These are phyloP conservation scores for Cephus cinctus DNA, from an alignment of 1,140 invertebrate species.

Conservation along the genomic window DNA sequence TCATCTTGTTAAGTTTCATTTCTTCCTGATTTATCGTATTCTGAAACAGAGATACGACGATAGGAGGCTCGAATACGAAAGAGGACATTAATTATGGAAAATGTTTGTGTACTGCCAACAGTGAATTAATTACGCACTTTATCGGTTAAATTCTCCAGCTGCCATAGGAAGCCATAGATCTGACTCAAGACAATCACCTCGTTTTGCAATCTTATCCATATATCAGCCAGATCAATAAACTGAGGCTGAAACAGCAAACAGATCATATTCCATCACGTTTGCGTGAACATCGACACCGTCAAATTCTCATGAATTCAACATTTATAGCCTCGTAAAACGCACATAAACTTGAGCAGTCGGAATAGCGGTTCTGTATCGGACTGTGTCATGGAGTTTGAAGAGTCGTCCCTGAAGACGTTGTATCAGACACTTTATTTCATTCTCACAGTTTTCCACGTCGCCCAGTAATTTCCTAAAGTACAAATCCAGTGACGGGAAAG, in stretches of 20 bases:
- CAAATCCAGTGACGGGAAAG: not conserved
- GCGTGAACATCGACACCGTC: no score
- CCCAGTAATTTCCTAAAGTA: slow-evolving; percentile 57
- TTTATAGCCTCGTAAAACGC: slow-evolving; percentile 36
- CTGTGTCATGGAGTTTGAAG: slow-evolving; percentile 58
- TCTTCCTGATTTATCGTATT: slow-evolving; percentile 36
- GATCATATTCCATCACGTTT: slow-evolving; percentile 1
- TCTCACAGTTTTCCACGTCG: slow-evolving; percentile 57
- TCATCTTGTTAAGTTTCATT: slow-evolving; percentile 37
- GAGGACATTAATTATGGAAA: slow-evolving; percentile 3
- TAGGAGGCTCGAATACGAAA: no score
- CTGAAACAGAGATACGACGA: slow-evolving; percentile 20
- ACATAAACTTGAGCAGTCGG: slow-evolving; percentile 65
- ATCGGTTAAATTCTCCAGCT: slow-evolving; percentile 53
- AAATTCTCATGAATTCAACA: not conserved
- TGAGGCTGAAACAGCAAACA: slow-evolving; percentile 57
- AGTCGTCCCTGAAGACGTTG: slow-evolving; percentile 50
- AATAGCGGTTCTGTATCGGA: slow-evolving; percentile 62
- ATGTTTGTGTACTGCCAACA: no score
- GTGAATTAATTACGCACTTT: no score
- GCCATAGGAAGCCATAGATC: slow-evolving; percentile 57
- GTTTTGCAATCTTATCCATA: slow-evolving; percentile 65
- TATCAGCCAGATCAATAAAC: slow-evolving; percentile 61
- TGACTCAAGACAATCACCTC: slow-evolving; percentile 63
- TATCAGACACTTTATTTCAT: slow-evolving; percentile 48